Base-by-base conservation (phyloP, 2,888 invertebrate species). In the Drosophila maculinotata region DNA sequence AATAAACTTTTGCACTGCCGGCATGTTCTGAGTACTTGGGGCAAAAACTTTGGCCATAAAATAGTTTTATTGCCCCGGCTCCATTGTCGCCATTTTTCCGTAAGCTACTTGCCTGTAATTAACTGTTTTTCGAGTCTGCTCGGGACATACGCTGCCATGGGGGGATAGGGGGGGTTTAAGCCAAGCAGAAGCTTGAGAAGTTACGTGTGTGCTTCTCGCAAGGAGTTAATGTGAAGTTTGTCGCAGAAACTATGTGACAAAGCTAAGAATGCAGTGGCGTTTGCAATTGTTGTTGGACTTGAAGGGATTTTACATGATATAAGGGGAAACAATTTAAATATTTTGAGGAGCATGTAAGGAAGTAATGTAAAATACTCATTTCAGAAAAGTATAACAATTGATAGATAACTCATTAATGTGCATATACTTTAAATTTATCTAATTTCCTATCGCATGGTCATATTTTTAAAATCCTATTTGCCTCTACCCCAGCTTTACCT, bases 51-150 rank as follows among this genome's bases (percentile, higher is more conserved):
- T 63, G 68, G 67, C 51, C 84, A 76, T 82, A 82, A 82, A 84
- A 79, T 84, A 84, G 84, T 82, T 84, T 82, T 84, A 82, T 84
- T 81, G 69, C 69, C 48, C 36, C 56, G 49, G 41, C 44, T 58
- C 39, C 68, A 76, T 77, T 81, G 77, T 75, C 75, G 59, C 72
- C 64, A 69, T 66, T 69, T 62, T 71, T 77, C 63, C 47, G 67
- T 68, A 73, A 80, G 80, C 79, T 75, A 76, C 83, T 83, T 80
- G 78, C 54, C 74, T 71, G 79, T 80, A 80, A 80, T 81, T 83
- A 83, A 83, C 76, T 81, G 78, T 80, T 79, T 70, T 76, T 78
- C 78, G 57, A 65, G 63, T 72, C 48, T 65, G 59, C 60, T 47
- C 26, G 20, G 48, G 9, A 53, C 42, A 53, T 26, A 56, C 36